Conservation (phyloP, 2,797 vertebrate species). For the Sebastes oblongus region DNA sequence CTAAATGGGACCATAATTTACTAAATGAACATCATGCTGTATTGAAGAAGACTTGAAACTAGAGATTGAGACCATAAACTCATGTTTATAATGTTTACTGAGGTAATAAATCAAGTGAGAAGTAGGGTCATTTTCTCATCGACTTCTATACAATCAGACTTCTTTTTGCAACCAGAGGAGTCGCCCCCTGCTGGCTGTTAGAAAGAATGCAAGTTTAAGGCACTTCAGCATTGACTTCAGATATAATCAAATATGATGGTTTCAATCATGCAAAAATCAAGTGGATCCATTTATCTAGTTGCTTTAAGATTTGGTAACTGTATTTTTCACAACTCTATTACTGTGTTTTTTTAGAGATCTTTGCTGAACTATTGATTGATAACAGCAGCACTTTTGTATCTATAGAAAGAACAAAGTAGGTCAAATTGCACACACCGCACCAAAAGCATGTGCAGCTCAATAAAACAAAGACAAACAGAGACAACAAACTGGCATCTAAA, state of each 20-base stretch:
- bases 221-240: rapidly evolving
- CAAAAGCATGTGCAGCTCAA: neutral
- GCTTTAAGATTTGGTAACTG: neutral
- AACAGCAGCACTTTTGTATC: neutral
- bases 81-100: too few species aligned
- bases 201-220: too few species aligned
- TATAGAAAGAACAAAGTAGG: neutral
- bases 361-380: neutral
- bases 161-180: too few species aligned
- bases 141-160: too few species aligned
- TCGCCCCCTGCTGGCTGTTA: too few species aligned
- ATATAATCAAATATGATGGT: too few species aligned
- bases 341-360: neutral
- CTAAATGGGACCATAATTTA: too few species aligned
- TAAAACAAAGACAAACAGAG: neutral
- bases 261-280: neutral
- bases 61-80: too few species aligned
- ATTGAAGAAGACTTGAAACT: too few species aligned
- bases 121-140: too few species aligned
- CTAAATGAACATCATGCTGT: too few species aligned
- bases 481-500: neutral
- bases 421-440: neutral
- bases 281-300: neutral
- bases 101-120: too few species aligned
- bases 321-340: neutral